Conservation (phyloP, 2,113 vertebrate species). For the Egretta garzetta region DNA sequence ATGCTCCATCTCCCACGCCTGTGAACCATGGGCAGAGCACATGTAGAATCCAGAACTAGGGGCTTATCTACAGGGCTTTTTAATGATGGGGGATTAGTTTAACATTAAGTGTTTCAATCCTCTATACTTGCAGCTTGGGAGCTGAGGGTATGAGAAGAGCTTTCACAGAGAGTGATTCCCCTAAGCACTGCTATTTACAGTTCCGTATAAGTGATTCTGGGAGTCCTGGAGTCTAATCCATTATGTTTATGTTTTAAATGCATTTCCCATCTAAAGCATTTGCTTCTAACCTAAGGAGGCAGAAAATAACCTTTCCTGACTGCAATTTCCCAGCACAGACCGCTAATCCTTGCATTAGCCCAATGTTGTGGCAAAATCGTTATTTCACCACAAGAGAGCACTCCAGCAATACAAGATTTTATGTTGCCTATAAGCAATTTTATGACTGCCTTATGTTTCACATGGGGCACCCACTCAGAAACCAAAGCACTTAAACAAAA, state of each 20-base stretch:
- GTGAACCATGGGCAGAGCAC: background rate
- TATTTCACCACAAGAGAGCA: slow-evolving; percentile 74
- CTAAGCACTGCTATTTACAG: slow-evolving; percentile 53
- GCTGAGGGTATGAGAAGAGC: slow-evolving; percentile 43
- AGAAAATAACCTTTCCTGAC: slow-evolving; percentile 40
- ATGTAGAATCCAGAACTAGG: background rate
- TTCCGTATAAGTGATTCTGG: slow-evolving; percentile 23
- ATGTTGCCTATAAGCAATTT: background rate
- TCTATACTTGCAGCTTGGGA: slow-evolving; percentile 13
- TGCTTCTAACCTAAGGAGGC: slow-evolving; percentile 31
- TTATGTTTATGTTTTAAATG: slow-evolving; percentile 52
- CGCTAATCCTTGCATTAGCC: slow-evolving; percentile 26
- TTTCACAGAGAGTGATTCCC: slow-evolving; percentile 53
- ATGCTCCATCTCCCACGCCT: slow-evolving; percentile 3
- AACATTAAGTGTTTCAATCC: slow-evolving; percentile 63
- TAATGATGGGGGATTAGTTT: slow-evolving; percentile 62
- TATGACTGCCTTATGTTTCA: background rate
- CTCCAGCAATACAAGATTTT: slow-evolving; percentile 61
- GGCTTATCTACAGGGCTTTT: slow-evolving; percentile 54
- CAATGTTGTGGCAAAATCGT: background rate
- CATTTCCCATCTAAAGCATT: slow-evolving; percentile 32
- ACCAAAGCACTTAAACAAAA: slow-evolving; percentile 42
- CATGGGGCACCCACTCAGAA: background rate
- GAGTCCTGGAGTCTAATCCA: slow-evolving; percentile 44
- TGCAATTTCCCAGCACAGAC: background rate